Conservation (phyloP, 1,140 invertebrate genomes). For the Leptoteleia sp. region DNA sequence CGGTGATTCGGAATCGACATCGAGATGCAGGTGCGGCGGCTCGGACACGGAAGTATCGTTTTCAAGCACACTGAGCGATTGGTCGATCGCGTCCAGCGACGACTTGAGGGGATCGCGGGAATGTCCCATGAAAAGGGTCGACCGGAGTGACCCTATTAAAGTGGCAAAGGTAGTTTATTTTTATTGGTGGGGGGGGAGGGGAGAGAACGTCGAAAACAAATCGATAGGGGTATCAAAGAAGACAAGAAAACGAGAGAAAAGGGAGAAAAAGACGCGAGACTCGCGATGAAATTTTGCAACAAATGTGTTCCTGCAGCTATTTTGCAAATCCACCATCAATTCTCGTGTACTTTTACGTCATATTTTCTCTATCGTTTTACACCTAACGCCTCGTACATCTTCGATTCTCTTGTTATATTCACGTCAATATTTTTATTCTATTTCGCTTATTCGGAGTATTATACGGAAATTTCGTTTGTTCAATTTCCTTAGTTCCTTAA, state of each 20-base stretch:
- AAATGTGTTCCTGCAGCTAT: too few relatives aligned
- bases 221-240: conserved; percentile 23
- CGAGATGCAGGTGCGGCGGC: conserved; percentile 6
- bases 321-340: too few relatives aligned
- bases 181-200: conserved; percentile 10
- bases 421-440: too few relatives aligned
- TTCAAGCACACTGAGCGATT: conserved; percentile 22
- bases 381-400: too few relatives aligned
- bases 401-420: too few relatives aligned
- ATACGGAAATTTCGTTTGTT: too few relatives aligned
- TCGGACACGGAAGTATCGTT: conserved; percentile 22
- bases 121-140: conserved; percentile 18
- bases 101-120: conserved; percentile 1
- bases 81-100: conserved; percentile 14
- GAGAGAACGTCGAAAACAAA: conserved; percentile 19
- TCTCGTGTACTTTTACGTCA: too few relatives aligned
- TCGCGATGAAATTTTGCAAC: too few relatives aligned
- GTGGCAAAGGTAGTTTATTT: conserved; percentile 31
- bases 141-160: conserved; percentile 10
- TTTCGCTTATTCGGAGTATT: too few relatives aligned
- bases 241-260: neutral
- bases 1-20: conserved; percentile 12
- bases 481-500: too few relatives aligned
- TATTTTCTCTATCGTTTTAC: too few relatives aligned
- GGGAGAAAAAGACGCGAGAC: too few relatives aligned